Conservation (phyloP, 64 coral and sea anemone species). For the Acropora yongei region DNA sequence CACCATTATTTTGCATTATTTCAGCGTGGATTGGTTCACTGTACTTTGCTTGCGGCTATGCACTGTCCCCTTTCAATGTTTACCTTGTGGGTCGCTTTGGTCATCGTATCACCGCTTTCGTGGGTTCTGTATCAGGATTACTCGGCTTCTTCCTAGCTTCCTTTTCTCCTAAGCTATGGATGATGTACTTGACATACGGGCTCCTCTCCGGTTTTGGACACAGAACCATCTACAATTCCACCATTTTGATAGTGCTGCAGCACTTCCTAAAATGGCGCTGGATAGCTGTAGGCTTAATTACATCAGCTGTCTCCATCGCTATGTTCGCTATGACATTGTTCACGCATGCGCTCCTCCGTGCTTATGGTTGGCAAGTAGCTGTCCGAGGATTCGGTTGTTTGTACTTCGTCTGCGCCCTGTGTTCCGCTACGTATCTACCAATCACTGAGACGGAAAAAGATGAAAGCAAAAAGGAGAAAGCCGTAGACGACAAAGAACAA, state of each 20-base stretch:
- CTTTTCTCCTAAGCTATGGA: not conserved
- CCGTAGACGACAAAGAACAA: not conserved
- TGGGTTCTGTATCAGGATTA: not conserved
- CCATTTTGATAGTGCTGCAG: conserved; percentile 42
- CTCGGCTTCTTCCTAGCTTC: conserved; percentile 25
- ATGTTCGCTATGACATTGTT: conserved; percentile 54
- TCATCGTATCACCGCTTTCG: conserved; percentile 10
- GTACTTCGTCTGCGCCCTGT: not conserved
- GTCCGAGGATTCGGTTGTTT: conserved; percentile 15
- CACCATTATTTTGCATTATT: conserved; percentile 8
- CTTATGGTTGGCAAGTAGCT: conserved; percentile 42
- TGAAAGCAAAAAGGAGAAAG: not conserved
- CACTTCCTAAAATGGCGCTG: conserved; percentile 64
- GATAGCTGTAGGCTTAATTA: conserved; percentile 15
- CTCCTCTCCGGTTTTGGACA: conserved; percentile 32
- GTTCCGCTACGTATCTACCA: conserved; percentile 23
- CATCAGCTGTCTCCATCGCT: conserved; percentile 11
- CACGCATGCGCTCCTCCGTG: not conserved
- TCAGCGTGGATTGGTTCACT: conserved; percentile 56
- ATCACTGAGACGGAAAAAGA: not conserved
- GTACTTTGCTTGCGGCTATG: not conserved
- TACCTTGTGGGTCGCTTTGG: conserved; percentile 39
- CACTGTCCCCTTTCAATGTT: conserved; percentile 12
- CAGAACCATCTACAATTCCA: conserved; percentile 6
- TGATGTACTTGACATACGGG: conserved; percentile 50